These are phyloP conservation scores for Verasper variegatus DNA, from an alignment of 2,113 vertebrate genomes.

Conservation along the genomic window DNA sequence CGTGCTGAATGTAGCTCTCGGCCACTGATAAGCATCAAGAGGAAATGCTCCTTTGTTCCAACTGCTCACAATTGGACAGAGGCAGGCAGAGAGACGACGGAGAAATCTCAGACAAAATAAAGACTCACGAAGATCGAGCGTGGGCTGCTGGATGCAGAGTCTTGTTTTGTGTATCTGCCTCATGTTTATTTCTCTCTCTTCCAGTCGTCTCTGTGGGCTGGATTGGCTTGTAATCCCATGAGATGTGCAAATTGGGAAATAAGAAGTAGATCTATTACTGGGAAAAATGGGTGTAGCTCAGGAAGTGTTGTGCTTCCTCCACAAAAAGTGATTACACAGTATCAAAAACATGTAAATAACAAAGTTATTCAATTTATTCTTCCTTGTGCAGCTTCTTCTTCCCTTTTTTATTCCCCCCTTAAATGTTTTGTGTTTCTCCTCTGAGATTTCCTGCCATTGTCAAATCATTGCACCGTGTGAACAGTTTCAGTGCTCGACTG, in stretches of 20 bases:
- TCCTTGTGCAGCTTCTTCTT: too few species aligned
- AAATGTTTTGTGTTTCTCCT: background rate
- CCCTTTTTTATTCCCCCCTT: background rate
- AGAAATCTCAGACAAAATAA: constrained; percentile 66
- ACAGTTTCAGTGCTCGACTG: background rate
- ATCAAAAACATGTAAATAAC: constrained; percentile 32
- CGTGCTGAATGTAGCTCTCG: constrained; percentile 53
- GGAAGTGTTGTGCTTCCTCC: constrained; percentile 56
- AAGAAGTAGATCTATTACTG: constrained; percentile 47
- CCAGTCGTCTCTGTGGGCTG: constrained; percentile 28
- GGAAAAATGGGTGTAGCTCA: constrained; percentile 47
- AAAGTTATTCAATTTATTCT: background rate
- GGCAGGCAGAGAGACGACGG: constrained; percentile 33
- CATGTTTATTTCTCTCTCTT: constrained; percentile 21
- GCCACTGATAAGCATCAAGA: constrained; percentile 69
- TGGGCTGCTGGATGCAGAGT: constrained; percentile 43
- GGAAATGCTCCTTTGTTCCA: constrained; percentile 73
- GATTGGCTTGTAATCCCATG: constrained; percentile 35
- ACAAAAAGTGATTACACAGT: constrained; percentile 7
- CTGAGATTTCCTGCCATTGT: constrained; percentile 5
- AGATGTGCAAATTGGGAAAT: constrained; percentile 40
- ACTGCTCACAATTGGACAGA: constrained; percentile 48
- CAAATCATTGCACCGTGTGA: background rate
- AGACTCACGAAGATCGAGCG: constrained; percentile 33
- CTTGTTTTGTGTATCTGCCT: constrained; percentile 41